Base-by-base conservation (phyloP, 1,140 invertebrate species). In the Subanguina moxae region DNA sequence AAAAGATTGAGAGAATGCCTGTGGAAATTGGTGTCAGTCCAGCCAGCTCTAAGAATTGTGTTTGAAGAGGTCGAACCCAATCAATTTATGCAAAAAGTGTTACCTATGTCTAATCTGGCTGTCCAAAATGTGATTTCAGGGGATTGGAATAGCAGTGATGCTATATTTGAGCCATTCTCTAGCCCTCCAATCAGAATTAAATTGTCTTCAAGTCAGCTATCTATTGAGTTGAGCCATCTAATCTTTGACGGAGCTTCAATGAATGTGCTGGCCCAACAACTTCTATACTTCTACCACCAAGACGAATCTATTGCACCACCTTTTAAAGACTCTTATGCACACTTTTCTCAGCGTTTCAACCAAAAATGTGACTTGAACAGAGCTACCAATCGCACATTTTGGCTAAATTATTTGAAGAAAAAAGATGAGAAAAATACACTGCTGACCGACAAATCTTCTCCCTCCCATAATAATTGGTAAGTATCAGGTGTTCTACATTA, bases 171-270 rank as follows among this genome's bases (percentile, higher is more conserved):
- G 52, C 52, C 52, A 25, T 28, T 57, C 11, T 23, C 27, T 57
- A 57, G 11, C 3, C 27, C 27, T 57, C 21, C 21, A 11, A 30
- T 57, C 52, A 57, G 28, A 57, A 23, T 23, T 5, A 30, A 11
- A 57, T 11, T 57, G 11, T 23, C 21, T 28, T 25, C 21, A 23
- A 57, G 28, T 11, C 21, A 23, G 28, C 21, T 57, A 5, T 57
- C 52, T 57, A 32, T 71, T 45, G 30, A 64, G 11, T 28, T 71
- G 13, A 62, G 61, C 64, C 69, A 71, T 45, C 32, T 71, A 5
- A 62, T 63, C 0, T 32, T 58, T 13, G 70, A 71, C 42, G 70
- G 70, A 0, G 38, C 27, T 48, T 71, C 70, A 9, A 71, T 71
- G 69, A 72, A 72, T 21, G 28, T 71, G n/a, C 19, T 71, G 25